phyloP scores from a whole-genome alignment of 2,888 invertebrate genomes.

The Drosophila paucipuncta region DNA sequence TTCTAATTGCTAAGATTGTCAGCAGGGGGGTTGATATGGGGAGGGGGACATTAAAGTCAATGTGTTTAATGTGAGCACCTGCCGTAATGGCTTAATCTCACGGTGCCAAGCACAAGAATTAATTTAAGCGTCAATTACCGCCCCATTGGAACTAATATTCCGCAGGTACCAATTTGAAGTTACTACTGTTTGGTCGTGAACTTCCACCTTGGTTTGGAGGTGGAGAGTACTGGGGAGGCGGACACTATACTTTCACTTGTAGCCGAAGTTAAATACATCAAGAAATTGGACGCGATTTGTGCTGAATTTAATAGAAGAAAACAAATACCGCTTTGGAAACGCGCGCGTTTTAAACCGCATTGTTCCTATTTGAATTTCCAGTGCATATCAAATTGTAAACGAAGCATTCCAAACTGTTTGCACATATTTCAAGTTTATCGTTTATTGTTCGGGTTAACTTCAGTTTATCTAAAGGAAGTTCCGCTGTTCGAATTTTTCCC shows the following conservation, averaged over 20 bases:
- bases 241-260: constrained; percentile 42
- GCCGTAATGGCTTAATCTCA: too few species aligned
- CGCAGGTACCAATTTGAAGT: too few species aligned
- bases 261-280: constrained; percentile 12
- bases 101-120: too few species aligned
- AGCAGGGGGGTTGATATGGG: background rate
- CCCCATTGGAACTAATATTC: too few species aligned
- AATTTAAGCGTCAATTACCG: too few species aligned
- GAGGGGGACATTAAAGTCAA: background rate
- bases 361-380: constrained; percentile 2
- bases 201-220: too few species aligned
- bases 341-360: constrained; percentile 23
- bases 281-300: background rate
- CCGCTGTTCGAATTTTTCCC: constrained; percentile 25
- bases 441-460: constrained; percentile 3
- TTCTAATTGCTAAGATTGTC: background rate
- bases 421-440: constrained; percentile 1
- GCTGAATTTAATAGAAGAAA: background rate
- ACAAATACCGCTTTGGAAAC: constrained; percentile 12
- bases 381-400: background rate
- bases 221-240: too few species aligned
- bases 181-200: too few species aligned
- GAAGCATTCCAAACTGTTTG: background rate
- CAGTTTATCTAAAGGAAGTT: constrained; percentile 21
- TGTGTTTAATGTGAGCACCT: too few species aligned